A percentile compares a stretch with the other conserved stretches of the same genome.
phyloP scores from a whole-genome alignment of 2,113 vertebrate genomes.

The Porphyrio hochstetteri region DNA sequence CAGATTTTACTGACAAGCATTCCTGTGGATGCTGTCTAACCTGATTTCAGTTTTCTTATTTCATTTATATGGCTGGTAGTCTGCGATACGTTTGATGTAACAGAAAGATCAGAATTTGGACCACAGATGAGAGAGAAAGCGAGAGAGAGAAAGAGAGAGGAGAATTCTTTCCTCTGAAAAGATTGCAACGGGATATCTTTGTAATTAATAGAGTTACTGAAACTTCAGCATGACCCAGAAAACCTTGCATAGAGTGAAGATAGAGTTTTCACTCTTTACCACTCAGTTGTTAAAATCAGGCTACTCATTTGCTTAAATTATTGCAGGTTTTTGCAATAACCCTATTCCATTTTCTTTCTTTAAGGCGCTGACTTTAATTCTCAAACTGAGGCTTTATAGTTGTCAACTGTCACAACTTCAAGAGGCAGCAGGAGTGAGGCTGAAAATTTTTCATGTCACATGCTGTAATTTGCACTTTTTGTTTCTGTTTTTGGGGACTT shows the following conservation, averaged over 20 bases:
- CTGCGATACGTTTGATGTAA: not conserved
- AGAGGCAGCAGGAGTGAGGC: not conserved
- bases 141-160: not conserved
- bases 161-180: not conserved
- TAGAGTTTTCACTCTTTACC: not conserved
- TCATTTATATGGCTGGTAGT: not conserved
- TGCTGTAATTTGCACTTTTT: slow-evolving; percentile 25
- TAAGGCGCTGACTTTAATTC: slow-evolving; percentile 29
- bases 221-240: not conserved
- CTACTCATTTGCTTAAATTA: not conserved
- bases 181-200: not conserved
- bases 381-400: not conserved
- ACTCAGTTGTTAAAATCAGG: not conserved
- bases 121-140: not conserved
- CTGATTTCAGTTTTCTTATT: not conserved
- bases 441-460: not conserved
- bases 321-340: not conserved
- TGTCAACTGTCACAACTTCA: not conserved
- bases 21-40: not conserved
- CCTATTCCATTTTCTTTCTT: not conserved
- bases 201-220: not conserved
- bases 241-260: not conserved
- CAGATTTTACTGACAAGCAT: not conserved
- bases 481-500: not conserved
- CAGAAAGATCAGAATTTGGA: not conserved